Base-by-base conservation (phyloP, 2,113 vertebrate genomes). In the Hirundichthys speculiger region DNA sequence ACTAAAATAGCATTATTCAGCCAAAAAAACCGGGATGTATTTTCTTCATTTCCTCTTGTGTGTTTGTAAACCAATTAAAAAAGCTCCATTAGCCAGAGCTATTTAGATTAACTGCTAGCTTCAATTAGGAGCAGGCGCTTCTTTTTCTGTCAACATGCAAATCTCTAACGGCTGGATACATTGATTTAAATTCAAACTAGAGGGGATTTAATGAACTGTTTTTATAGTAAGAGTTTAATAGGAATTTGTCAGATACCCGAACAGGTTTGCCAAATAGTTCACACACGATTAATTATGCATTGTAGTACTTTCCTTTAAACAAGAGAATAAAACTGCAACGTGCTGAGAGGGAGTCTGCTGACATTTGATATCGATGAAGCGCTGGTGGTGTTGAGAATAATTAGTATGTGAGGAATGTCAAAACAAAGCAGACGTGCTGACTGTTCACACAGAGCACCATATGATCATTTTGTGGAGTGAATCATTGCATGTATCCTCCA, bases 101-200 rank as follows among this genome's bases (percentile, higher is more conserved):
- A 89, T 93, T 92, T 92, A 89, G 84, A 91, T 90, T 87, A 92
- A 80, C 72, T 83, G 67, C 77, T 76, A 72, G 73, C 52, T 84
- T 86, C 86, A 92, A 92, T 92, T 92, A 93, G 88, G 68, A 75
- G 69, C 74, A 43, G 54, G 71, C 64, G 45, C 86, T 86, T 82
- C 83, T 69, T 78, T 81, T 77, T 75, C 63, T 86, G 80, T 82
- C 75, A 84, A 86, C 69, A 48, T 69, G 65, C 84, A 75, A 76
- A 86, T 89, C 90, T 91, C 90, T 92, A 92, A 92, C 90, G 90
- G 84, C 88, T 81, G 67, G 25, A 73, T 77, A 80, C 90, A 92
- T 93, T 92, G 86, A 93, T 92, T 93, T 90, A 91, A 92, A 93
- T 91, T 90, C 88, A 93, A 93, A 91, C 86, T 86, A 89, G 86